Percentiles rank a stretch among this genome's conserved stretches.
phyloP scores from a whole-genome alignment of 2,797 vertebrate species.

The Melopsittacus undulatus region DNA sequence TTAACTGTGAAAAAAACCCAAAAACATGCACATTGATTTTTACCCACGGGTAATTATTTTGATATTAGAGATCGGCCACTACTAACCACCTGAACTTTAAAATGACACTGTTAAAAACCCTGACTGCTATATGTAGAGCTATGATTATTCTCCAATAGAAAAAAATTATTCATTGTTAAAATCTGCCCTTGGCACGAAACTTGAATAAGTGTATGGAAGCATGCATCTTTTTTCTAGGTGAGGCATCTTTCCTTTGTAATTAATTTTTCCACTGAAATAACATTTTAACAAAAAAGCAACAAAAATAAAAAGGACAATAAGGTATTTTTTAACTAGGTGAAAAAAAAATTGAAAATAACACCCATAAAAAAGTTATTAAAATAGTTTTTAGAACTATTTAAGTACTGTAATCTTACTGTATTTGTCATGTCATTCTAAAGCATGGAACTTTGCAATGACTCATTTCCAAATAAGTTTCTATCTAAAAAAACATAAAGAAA shows the following conservation, averaged over 20 bases:
- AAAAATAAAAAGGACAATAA: too few relatives aligned
- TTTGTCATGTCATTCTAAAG: not conserved
- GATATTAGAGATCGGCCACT: not conserved
- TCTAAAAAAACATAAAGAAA: not conserved
- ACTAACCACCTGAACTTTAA: not conserved
- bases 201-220: not conserved
- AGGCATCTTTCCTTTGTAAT: not conserved
- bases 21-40: not conserved
- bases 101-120: not conserved
- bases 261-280: not conserved
- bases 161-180: not conserved
- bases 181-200: not conserved
- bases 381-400: not conserved
- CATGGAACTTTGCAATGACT: not conserved
- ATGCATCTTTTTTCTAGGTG: not conserved
- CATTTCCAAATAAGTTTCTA: not conserved
- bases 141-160: not conserved
- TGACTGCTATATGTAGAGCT: not conserved
- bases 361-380: not conserved
- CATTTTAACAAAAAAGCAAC: not conserved
- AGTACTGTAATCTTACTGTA: not conserved
- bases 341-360: not conserved
- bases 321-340: rapidly evolving
- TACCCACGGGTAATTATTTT: not conserved
- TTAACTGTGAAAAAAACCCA: not conserved